Conservation (phyloP, 2,113 vertebrate genomes). For the Chaetodon auriga region DNA sequence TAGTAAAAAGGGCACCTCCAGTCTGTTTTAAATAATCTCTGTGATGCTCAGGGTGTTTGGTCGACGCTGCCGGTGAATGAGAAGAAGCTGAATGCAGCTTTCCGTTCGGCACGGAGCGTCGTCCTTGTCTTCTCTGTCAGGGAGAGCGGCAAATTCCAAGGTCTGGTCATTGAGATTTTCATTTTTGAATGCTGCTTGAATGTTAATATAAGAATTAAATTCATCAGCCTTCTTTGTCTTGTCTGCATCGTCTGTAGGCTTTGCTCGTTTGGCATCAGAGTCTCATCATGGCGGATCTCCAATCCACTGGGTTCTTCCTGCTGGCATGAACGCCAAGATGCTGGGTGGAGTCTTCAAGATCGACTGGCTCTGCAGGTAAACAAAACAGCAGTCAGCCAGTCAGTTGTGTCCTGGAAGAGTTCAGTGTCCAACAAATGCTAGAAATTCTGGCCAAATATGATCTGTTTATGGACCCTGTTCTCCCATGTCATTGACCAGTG, state of each 20-base stretch:
- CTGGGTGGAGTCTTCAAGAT: slow-evolving; percentile 98
- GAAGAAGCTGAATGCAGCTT: slow-evolving; percentile 96
- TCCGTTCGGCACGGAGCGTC: slow-evolving; percentile 93
- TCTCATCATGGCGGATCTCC: slow-evolving; percentile 98
- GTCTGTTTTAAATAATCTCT: background rate
- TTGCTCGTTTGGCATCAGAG: slow-evolving; percentile 94
- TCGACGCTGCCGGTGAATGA: slow-evolving; percentile 98
- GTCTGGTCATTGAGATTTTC: slow-evolving; percentile 49
- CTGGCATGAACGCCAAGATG: slow-evolving; percentile 99
- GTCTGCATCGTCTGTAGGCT: slow-evolving; percentile 84
- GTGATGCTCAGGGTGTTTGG: slow-evolving; percentile 92
- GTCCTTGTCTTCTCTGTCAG: slow-evolving; percentile 97
- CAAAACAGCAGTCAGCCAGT: no score
- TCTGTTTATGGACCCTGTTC: no score
- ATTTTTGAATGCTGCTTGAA: background rate
- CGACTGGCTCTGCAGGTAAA: slow-evolving; percentile 98
- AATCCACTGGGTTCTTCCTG: slow-evolving; percentile 98
- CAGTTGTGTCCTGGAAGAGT: no score
- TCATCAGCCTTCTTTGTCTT: no score
- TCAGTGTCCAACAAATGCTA: no score
- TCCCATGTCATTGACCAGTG: no score
- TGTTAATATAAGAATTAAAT: no score
- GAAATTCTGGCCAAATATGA: no score
- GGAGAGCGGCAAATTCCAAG: slow-evolving; percentile 99
- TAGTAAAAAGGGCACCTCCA: no score